Evolutionary conservation across 2,797 vertebrate species (phyloP).

Genomic region (Gorsachius magnificus): DNA sequence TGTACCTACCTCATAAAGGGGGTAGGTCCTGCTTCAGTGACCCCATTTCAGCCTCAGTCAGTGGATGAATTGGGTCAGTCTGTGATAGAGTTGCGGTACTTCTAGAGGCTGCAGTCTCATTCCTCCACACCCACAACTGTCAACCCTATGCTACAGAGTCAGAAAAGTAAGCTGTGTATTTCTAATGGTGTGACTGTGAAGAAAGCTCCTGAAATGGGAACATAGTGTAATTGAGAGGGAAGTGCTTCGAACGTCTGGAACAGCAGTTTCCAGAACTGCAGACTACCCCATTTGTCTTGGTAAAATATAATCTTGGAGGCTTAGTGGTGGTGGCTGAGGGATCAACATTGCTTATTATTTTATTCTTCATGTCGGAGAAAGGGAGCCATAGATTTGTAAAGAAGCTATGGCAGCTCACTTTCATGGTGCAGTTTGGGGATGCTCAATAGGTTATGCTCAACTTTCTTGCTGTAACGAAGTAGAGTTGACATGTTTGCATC

Average conservation of each 20-base stretch:
- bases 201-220: background rate
- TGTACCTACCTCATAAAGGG: background rate
- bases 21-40: background rate
- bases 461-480: background rate
- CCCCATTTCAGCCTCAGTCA: background rate
- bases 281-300: background rate
- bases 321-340: background rate
- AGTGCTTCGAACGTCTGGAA: background rate
- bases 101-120: background rate
- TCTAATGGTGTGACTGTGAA: background rate
- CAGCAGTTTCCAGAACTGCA: background rate
- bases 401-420: background rate
- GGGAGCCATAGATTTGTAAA: background rate
- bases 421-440: background rate
- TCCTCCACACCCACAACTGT: slow-evolving; percentile 1
- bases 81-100: background rate
- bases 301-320: background rate
- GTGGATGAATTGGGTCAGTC: background rate
- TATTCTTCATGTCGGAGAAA: background rate
- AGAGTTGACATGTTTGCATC: background rate
- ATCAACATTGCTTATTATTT: background rate
- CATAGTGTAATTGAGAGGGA: background rate
- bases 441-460: background rate
- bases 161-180: background rate
- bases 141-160: background rate